Evolutionary conservation across 2,888 invertebrate genomes (phyloP).

Genomic region (Drosophila buzzatii): DNA sequence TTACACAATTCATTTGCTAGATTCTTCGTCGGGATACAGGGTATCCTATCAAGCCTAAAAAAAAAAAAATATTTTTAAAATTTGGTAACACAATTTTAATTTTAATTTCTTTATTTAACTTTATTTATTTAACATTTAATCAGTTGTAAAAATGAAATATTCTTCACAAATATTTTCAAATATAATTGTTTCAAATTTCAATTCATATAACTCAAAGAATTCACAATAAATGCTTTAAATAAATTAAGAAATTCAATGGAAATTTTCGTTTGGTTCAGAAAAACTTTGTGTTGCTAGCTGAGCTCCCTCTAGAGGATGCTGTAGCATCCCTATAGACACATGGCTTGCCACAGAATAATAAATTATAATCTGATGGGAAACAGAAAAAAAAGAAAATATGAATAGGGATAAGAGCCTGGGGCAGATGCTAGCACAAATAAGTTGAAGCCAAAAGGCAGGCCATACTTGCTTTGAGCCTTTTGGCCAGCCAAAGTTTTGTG

Average conservation of each 20-base stretch:
- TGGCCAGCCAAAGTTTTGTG: slow-evolving; percentile 31
- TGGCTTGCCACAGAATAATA: slow-evolving; percentile 9
- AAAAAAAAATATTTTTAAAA: not conserved
- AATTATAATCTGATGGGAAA: slow-evolving; percentile 20
- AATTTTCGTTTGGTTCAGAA: not conserved
- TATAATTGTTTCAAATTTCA: not conserved
- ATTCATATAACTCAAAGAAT: not conserved
- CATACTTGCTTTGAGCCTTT: slow-evolving; percentile 72
- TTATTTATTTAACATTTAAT: not conserved
- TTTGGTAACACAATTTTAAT: too few relatives aligned
- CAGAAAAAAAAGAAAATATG: not conserved
- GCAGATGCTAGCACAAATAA: not conserved
- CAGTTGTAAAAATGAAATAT: not conserved
- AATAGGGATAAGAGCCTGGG: not conserved
- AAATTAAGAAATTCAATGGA: not conserved
- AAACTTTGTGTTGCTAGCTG: not conserved
- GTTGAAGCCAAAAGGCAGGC: slow-evolving; percentile 29
- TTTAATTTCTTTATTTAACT: too few relatives aligned
- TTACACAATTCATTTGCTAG: too few relatives aligned
- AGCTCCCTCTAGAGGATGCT: not conserved
- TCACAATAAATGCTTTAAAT: not conserved
- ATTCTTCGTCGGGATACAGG: not conserved
- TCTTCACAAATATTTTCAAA: not conserved
- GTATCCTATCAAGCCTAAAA: not conserved
- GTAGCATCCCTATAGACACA: not conserved